Evolutionary conservation across 1,140 invertebrate genomes (phyloP).

Genomic region (Pararge aegeria): DNA sequence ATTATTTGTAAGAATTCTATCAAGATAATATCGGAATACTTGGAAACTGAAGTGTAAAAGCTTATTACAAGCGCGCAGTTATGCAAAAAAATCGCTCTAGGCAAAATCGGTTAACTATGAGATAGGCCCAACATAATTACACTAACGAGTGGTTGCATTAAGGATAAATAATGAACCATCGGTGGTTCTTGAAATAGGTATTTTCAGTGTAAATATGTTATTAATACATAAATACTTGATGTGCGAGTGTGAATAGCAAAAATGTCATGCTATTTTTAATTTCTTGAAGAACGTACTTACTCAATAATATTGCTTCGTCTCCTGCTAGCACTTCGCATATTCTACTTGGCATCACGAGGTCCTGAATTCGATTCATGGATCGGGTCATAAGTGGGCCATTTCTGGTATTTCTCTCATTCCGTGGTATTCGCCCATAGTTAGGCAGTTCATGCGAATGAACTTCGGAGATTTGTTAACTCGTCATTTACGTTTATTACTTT

Average conservation of each 20-base stretch:
- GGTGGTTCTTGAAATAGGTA: conserved; percentile 27
- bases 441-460: too few species aligned
- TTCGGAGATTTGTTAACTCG: too few species aligned
- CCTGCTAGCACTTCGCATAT: too few species aligned
- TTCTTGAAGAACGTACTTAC: background rate
- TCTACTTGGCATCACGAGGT: too few species aligned
- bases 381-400: too few species aligned
- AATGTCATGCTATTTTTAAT: background rate
- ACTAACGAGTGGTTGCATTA: conserved; percentile 52
- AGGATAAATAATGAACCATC: conserved; percentile 50
- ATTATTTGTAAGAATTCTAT: conserved; percentile 38
- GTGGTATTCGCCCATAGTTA: too few species aligned
- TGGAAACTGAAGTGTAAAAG: conserved; percentile 28
- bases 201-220: background rate
- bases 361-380: too few species aligned
- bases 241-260: background rate
- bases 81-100: conserved; percentile 35
- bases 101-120: conserved; percentile 30
- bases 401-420: too few species aligned
- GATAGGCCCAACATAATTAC: conserved; percentile 36
- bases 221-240: conserved; percentile 3
- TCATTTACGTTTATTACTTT: too few species aligned
- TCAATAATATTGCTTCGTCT: background rate
- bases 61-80: conserved; percentile 24
- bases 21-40: conserved; percentile 34